Evolutionary conservation across 1,140 invertebrate species (phyloP), one percentile per base, ranked within the genome.

Genomic region (Vanessa atalanta): DNA sequence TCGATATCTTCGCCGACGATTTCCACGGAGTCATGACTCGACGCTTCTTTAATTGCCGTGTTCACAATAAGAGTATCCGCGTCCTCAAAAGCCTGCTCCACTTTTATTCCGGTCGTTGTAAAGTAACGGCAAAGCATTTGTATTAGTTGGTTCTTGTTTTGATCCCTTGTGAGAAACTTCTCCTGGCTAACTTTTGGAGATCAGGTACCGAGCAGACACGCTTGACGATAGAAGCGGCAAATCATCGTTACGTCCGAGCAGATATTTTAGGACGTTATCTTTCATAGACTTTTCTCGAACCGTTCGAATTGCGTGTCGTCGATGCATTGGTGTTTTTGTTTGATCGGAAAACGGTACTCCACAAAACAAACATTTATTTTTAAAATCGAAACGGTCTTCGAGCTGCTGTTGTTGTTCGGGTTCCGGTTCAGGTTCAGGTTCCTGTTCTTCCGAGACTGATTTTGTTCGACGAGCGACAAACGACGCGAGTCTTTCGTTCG

Each of bases 351-450:
- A 53, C n/a, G 6, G 7, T 53, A n/a, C 50, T n/a, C 50, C 50
- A 53, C 57, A 61, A 61, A 61, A 61, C 23, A 61, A 61, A 61
- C 57, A 61, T 31, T 31, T 11, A 61, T 61, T 61, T 61, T 61
- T 31, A 26, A 26, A 61, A 61, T 61, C n/a, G n/a, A 53, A 53
- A 53, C 14, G 13, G 50, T 14, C 14, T n/a, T n/a, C 31, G 57
- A 37, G 13, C 23, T 61, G 31, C 57, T 14, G 20, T 31, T 61
- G 20, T 31, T 12, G 20, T 61, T 61, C 57, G 31, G 57, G 57
- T 61, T 61, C 57, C 23, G 12, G 23, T 61, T 61, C 57, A 14
- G 13, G 50, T 31, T 31, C 26, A 31, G 26, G 26, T 31, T 31
- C 26, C 26, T 31, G 26, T 31, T 31, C 50, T 23, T 26, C 23